Conservation (phyloP, 2,113 vertebrate species). For the Colossoma macropomum region DNA sequence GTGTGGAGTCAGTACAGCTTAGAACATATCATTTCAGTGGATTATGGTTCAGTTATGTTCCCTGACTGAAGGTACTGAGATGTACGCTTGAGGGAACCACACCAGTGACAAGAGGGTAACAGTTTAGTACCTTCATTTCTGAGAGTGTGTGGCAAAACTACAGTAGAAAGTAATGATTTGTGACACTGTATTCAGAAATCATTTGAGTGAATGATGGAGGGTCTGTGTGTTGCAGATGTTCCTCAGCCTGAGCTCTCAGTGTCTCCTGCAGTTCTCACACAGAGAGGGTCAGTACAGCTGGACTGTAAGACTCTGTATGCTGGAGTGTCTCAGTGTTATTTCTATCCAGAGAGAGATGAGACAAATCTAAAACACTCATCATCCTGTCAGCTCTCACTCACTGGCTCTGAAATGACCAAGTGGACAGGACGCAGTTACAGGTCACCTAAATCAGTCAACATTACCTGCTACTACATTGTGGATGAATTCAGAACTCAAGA, state of each 20-base stretch:
- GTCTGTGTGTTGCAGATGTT: not conserved
- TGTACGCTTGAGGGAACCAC: too few species aligned
- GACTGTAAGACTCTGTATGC: conserved; percentile 14
- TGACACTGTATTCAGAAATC: too few species aligned
- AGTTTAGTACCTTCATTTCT: too few species aligned
- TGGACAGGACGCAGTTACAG: conserved; percentile 27
- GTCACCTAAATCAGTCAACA: conserved; percentile 5
- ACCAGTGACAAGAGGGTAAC: too few species aligned
- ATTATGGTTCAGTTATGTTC: too few species aligned
- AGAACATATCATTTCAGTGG: too few species aligned
- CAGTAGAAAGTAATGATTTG: too few species aligned
- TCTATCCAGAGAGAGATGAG: not conserved
- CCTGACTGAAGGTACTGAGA: too few species aligned
- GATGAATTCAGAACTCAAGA: not conserved
- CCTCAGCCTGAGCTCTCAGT: not conserved
- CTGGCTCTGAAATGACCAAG: conserved; percentile 29
- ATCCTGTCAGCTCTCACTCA: conserved; percentile 37
- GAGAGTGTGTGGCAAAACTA: too few species aligned
- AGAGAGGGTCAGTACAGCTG: conserved; percentile 23
- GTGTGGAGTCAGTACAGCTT: too few species aligned
- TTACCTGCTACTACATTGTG: conserved; percentile 5
- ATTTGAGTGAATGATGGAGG: not conserved
- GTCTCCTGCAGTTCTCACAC: conserved; percentile 2
- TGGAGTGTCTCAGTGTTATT: conserved; percentile 28
- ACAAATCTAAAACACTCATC: not conserved